These are phyloP conservation scores for Rhamphomyia laevipes DNA, from an alignment of 2,888 invertebrate genomes.

Conservation along the genomic window DNA sequence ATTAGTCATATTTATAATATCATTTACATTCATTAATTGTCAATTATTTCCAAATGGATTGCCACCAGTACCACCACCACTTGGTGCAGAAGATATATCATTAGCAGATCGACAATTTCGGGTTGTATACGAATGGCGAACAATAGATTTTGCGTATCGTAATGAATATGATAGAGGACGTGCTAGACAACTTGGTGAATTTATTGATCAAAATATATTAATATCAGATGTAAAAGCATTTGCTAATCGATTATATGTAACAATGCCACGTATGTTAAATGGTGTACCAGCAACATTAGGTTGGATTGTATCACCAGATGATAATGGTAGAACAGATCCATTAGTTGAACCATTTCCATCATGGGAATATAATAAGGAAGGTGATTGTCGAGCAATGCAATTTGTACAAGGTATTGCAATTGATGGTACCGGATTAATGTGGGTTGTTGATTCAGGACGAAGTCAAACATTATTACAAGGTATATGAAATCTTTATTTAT, in stretches of 20 bases:
- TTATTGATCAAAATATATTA: slow-evolving; percentile 54
- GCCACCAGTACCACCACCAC: slow-evolving; percentile 11
- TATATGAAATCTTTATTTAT: no score
- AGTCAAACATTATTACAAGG: slow-evolving; percentile 45
- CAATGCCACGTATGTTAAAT: slow-evolving; percentile 54
- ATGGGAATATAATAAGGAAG: slow-evolving; percentile 55
- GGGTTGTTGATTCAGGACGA: slow-evolving; percentile 57
- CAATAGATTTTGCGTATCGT: slow-evolving; percentile 57
- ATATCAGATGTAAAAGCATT: slow-evolving; percentile 57
- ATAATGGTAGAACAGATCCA: slow-evolving; percentile 42
- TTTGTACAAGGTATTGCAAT: slow-evolving; percentile 65
- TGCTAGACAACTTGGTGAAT: slow-evolving; percentile 45
- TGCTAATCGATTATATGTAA: slow-evolving; percentile 53
- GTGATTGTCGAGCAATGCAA: slow-evolving; percentile 57
- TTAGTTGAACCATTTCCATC: slow-evolving; percentile 55
- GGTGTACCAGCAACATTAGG: slow-evolving; percentile 62
- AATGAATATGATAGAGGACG: slow-evolving; percentile 42
- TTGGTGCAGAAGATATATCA: slow-evolving; percentile 18
- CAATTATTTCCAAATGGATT: slow-evolving; percentile 9
- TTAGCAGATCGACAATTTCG: slow-evolving; percentile 42
- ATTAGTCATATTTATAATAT: slow-evolving; percentile 7
- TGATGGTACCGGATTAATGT: slow-evolving; percentile 56
- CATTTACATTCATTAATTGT: slow-evolving; percentile 7
- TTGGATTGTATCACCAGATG: slow-evolving; percentile 39
- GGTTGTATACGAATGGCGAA: slow-evolving; percentile 62